phyloP scores from a whole-genome alignment of 2,797 vertebrate species.

The Microtus agrestis region DNA sequence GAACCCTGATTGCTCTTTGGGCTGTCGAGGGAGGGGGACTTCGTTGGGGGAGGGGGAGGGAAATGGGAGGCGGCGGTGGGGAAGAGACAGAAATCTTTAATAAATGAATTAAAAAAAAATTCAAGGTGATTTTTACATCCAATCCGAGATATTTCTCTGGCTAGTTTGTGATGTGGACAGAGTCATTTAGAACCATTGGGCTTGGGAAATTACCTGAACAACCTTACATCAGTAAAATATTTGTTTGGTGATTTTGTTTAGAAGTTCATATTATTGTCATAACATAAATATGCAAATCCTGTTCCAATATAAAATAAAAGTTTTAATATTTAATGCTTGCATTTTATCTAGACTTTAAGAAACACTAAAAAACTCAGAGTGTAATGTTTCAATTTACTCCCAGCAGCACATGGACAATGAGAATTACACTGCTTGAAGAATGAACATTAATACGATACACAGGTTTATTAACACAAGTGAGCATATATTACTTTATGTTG shows the following conservation, averaged over 20 bases:
- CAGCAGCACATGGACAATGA: background rate
- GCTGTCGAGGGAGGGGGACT: too few relatives aligned
- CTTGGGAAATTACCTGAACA: background rate
- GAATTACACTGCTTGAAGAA: background rate
- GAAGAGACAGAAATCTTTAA: too few relatives aligned
- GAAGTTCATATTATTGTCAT: background rate
- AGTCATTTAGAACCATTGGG: background rate
- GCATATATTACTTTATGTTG: background rate
- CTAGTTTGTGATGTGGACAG: background rate
- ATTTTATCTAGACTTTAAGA: background rate
- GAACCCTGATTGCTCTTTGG: too few relatives aligned
- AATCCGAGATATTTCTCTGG: background rate
- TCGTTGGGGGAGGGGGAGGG: too few relatives aligned
- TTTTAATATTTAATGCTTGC: constrained; percentile 21
- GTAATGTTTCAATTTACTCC: background rate
- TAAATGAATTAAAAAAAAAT: too few relatives aligned
- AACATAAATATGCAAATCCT: background rate
- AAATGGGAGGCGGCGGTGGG: too few relatives aligned
- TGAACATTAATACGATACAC: background rate
- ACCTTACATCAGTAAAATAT: background rate
- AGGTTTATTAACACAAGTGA: background rate
- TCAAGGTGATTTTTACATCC: background rate
- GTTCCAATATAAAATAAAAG: background rate
- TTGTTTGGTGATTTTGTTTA: constrained; percentile 12
- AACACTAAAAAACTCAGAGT: background rate